Conservation (phyloP, 2,113 vertebrate species). For the Hypocryptadius cinnamomeus region DNA sequence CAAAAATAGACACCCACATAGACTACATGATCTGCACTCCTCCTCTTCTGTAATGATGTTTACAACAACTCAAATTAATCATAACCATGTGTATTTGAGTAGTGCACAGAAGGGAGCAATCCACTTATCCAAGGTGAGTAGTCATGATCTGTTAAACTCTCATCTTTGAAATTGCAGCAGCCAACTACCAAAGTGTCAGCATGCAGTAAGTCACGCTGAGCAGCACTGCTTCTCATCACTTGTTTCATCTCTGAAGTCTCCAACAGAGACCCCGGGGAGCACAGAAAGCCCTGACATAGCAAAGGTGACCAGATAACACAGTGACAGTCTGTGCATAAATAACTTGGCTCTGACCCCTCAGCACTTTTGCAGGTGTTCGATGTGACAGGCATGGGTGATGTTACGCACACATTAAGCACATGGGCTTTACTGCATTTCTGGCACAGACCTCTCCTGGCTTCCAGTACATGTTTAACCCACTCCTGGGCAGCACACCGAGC, state of each 20-base stretch:
- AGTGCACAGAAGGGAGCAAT: not conserved
- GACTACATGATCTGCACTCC: not conserved
- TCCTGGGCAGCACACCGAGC: not conserved
- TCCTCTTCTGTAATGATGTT: not conserved
- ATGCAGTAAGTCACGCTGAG: not conserved
- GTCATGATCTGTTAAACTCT: not conserved
- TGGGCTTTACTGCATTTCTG: not conserved
- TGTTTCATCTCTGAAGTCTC: not conserved
- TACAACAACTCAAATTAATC: slow-evolving; percentile 10
- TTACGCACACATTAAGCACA: not conserved
- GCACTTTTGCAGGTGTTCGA: slow-evolving; percentile 6
- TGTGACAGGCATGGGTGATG: not conserved
- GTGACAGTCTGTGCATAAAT: not conserved
- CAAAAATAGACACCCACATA: not conserved
- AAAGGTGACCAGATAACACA: not conserved
- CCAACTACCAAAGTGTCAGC: not conserved
- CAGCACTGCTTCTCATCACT: not conserved
- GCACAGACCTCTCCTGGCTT: not conserved
- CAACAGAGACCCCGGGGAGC: not conserved
- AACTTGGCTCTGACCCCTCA: not conserved
- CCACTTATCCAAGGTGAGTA: not conserved
- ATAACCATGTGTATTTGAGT: not conserved
- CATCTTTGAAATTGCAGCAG: not conserved
- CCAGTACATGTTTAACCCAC: not conserved
- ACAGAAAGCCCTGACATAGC: not conserved